phyloP scores from a whole-genome alignment of 2,888 invertebrate species.

The Pteria penguin region DNA sequence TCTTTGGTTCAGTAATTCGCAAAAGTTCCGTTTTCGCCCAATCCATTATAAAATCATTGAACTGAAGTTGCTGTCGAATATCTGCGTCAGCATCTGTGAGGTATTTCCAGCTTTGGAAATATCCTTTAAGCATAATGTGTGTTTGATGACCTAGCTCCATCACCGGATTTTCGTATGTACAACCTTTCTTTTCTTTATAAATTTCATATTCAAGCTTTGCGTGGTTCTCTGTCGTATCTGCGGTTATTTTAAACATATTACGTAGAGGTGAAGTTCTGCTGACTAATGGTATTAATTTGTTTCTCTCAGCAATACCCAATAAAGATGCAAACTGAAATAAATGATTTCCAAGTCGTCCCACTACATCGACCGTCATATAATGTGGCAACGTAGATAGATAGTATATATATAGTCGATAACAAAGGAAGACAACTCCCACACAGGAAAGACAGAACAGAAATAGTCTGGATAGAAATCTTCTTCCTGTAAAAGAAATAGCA shows the following conservation, averaged over 20 bases:
- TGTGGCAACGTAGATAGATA: too few species aligned
- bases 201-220: not conserved
- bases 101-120: constrained; percentile 53
- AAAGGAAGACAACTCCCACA: too few species aligned
- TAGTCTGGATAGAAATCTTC: too few species aligned
- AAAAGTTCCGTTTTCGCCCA: constrained; percentile 26
- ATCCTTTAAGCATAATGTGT: constrained; percentile 35
- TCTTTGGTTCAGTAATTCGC: constrained; percentile 1
- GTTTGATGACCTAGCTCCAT: constrained; percentile 5
- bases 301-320: constrained; percentile 35
- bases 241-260: constrained; percentile 29
- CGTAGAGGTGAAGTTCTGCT: not conserved
- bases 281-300: constrained; percentile 27
- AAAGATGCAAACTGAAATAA: constrained; percentile 43
- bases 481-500: too few species aligned
- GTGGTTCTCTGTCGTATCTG: not conserved
- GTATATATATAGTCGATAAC: too few species aligned
- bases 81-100: constrained; percentile 24
- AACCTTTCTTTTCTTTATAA: constrained; percentile 30
- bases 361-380: constrained; percentile 26
- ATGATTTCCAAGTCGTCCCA: constrained; percentile 37
- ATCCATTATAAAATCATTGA: constrained; percentile 15
- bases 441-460: too few species aligned
- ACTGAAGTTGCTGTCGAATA: constrained; percentile 34
- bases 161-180: constrained; percentile 25